Evolutionary conservation across 2,888 invertebrate species (phyloP).

Genomic region (Lycaena phlaeas): DNA sequence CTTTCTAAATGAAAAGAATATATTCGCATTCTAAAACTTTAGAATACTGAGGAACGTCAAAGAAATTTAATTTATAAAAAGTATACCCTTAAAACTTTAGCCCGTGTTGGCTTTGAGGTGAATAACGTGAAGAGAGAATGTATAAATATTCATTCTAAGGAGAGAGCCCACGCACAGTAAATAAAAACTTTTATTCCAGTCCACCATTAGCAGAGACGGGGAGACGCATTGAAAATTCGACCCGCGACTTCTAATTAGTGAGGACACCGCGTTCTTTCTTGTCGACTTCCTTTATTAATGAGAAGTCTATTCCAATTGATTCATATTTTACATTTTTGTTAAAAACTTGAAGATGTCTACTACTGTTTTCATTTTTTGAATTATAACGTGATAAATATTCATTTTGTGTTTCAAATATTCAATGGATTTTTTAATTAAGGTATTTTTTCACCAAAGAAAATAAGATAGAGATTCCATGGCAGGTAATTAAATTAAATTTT

Average conservation of each 20-base stretch:
- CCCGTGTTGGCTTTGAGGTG: constrained; percentile 45
- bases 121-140: constrained; percentile 50
- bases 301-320: constrained; percentile 58
- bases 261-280: constrained; percentile 51
- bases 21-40: constrained; percentile 30
- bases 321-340: constrained; percentile 45
- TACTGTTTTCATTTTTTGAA: too few relatives aligned
- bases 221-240: constrained; percentile 65
- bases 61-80: constrained; percentile 46
- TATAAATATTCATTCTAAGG: constrained; percentile 65
- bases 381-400: too few relatives aligned
- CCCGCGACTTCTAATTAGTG: constrained; percentile 65
- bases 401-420: too few relatives aligned
- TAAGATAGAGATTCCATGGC: too few relatives aligned
- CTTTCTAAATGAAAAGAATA: constrained; percentile 20
- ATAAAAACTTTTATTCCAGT: constrained; percentile 69
- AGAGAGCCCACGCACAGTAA: constrained; percentile 59
- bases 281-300: constrained; percentile 54
- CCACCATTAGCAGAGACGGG: constrained; percentile 45
- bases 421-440: too few relatives aligned
- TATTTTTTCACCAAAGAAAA: too few relatives aligned
- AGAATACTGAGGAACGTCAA: constrained; percentile 37
- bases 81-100: constrained; percentile 46
- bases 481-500: too few relatives aligned
- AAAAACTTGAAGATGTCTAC: neutral